Evolutionary conservation across 2,888 invertebrate species (phyloP), one percentile per base, ranked within the genome.

Genomic region (Isoperla grammatica): DNA sequence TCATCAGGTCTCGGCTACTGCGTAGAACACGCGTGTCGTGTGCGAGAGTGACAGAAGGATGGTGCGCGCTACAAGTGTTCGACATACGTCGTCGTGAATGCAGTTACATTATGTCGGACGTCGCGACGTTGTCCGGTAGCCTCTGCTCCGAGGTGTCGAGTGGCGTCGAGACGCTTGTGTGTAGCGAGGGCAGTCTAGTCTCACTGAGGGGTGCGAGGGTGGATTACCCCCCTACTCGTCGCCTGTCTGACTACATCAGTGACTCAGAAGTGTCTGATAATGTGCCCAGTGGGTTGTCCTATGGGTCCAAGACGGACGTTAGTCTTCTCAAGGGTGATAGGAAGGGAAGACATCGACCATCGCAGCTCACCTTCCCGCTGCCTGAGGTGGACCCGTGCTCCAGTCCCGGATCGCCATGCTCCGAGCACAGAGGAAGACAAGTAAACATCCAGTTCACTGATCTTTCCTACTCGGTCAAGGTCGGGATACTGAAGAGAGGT

Each of bases 401-500:
- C 29, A 35, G 29, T 8, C 9, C 35, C 12, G 22, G 13, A 29
- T 29, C 29, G 49, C 29, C 4, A 4, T 29, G 29, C 29, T 35
- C 35, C 15, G 17, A n/a, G 45, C 15, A 13, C 11, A 37, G 53
- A 12, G 15, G 13, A 35, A 48, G 65, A 8, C 64, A 61, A 4
- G 72, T 87, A 50, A 81, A 85, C 69, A 78, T 89, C 66, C 80
- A 82, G 64, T 89, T 88, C 71, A 78, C 79, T 69, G 79, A 86
- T 68, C 73, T 89, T 61, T 80, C 79, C 49, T 87, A 86, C 71
- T 78, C 78, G 19, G 85, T 87, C 8, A 78, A 81, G 62, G 79
- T 80, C 66, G 81, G 82, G 62, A 68, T 83, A 63, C 75, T 82
- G 46, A 73, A 72, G 65, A 75, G 76, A 77, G 80, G 85, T 85